Conservation (phyloP, 1,140 invertebrate genomes). For the Drosophila repletoides region DNA sequence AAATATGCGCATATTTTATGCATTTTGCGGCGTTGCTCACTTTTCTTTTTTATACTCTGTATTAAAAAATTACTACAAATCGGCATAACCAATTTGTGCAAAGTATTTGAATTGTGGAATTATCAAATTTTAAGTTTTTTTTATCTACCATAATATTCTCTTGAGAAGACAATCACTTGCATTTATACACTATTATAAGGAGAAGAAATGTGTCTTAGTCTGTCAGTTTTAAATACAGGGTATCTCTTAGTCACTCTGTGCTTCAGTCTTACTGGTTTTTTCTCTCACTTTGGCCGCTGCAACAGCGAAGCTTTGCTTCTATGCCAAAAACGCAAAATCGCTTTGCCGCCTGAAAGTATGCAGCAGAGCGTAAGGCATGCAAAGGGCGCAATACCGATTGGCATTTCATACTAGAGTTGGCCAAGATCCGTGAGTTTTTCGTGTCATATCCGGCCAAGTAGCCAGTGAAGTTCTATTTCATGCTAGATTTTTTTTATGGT, state of each 20-base stretch:
- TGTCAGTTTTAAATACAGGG: not conserved
- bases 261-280: not conserved
- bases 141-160: too few relatives aligned
- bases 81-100: too few relatives aligned
- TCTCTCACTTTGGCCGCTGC: constrained; percentile 24
- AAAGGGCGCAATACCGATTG: constrained; percentile 62
- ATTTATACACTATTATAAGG: too few relatives aligned
- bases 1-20: constrained; percentile 79
- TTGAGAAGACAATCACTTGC: too few relatives aligned
- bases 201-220: too few relatives aligned
- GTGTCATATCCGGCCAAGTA: constrained; percentile 5
- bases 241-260: not conserved
- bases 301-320: constrained; percentile 35
- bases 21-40: constrained; percentile 69
- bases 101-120: too few relatives aligned
- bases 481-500: not conserved
- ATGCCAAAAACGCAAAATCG: constrained; percentile 73
- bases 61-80: too few relatives aligned
- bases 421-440: constrained; percentile 25
- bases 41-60: constrained; percentile 43
- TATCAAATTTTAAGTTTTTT: too few relatives aligned
- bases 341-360: constrained; percentile 78
- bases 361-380: constrained; percentile 71
- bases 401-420: constrained; percentile 8
- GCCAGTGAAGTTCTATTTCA: not conserved